A percentile compares a stretch with the other conserved stretches of the same genome.
Evolutionary conservation across 2,113 vertebrate genomes (phyloP).

Genomic region (Sander lucioperca): DNA sequence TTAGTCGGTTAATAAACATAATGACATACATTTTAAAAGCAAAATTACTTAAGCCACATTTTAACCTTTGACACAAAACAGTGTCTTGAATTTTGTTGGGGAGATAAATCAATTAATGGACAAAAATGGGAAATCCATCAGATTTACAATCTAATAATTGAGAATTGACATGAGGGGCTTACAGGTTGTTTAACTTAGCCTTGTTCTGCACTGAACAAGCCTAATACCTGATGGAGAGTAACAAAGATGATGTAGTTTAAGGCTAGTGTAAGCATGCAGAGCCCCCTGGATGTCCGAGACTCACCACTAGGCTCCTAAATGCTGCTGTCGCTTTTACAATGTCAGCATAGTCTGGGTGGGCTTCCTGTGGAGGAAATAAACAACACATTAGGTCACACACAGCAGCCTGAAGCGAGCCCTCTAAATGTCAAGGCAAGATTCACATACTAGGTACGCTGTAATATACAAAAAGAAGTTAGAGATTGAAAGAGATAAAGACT

Average conservation of each 20-base stretch:
- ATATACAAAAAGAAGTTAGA: background rate
- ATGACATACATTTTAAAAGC: background rate
- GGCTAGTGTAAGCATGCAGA: background rate
- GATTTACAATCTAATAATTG: background rate
- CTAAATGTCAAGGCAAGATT: background rate
- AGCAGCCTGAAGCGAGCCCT: background rate
- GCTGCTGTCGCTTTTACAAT: constrained; percentile 89
- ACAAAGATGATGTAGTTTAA: background rate
- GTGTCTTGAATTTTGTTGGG: background rate
- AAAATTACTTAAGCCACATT: background rate
- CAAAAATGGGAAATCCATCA: constrained; percentile 2
- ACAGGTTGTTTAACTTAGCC: background rate
- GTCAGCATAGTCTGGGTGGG: constrained; percentile 94
- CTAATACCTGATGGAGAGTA: background rate
- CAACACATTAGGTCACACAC: background rate
- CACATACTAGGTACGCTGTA: no score
- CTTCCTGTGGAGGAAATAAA: constrained; percentile 84
- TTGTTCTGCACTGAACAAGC: background rate
- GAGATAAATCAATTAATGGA: background rate
- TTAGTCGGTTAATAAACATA: background rate
- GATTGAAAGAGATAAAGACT: background rate
- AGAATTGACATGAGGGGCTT: background rate
- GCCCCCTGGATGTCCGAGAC: constrained; percentile 60
- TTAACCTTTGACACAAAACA: background rate
- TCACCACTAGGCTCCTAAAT: constrained; percentile 95